Evolutionary conservation across 2,113 vertebrate species (phyloP).

Genomic region (Dasypus novemcinctus): DNA sequence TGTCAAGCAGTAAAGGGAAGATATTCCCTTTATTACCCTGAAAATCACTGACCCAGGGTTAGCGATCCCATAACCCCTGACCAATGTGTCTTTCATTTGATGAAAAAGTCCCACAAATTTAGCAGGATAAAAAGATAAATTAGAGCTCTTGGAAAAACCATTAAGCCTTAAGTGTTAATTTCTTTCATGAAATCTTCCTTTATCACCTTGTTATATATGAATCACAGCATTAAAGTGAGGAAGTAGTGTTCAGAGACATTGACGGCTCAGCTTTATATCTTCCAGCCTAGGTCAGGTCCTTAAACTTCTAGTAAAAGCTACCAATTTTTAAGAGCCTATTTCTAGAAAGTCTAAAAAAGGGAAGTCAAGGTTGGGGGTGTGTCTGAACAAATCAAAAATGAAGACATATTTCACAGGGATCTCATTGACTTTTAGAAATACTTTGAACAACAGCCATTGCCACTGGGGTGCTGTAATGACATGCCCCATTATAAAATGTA

Average conservation of each 20-base stretch:
- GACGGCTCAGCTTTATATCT: conserved; percentile 69
- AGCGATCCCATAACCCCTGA: not conserved
- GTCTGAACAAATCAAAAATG: conserved; percentile 77
- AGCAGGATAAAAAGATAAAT: conserved; percentile 81
- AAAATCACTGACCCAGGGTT: not conserved
- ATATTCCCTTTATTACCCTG: conserved; percentile 58
- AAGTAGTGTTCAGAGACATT: conserved; percentile 68
- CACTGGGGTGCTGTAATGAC: conserved; percentile 86
- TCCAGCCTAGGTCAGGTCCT: conserved; percentile 73
- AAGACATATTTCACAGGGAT: conserved; percentile 79
- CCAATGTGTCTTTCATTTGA: conserved; percentile 61
- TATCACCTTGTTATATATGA: conserved; percentile 78
- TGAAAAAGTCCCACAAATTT: conserved; percentile 78
- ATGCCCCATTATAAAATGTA: conserved; percentile 86
- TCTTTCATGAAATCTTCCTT: conserved; percentile 82
- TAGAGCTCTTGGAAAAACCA: conserved; percentile 71
- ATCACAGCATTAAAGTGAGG: conserved; percentile 74
- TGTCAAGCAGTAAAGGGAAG: conserved; percentile 34
- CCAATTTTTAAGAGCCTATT: conserved; percentile 58
- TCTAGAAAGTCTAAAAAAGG: conserved; percentile 72
- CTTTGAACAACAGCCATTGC: conserved; percentile 84
- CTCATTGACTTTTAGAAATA: conserved; percentile 83
- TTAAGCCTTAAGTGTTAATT: conserved; percentile 82
- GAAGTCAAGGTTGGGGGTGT: conserved; percentile 29
- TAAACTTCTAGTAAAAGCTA: conserved; percentile 75